Evolutionary conservation across 2,797 vertebrate species (phyloP).

Genomic region (Chiloscyllium punctatum): DNA sequence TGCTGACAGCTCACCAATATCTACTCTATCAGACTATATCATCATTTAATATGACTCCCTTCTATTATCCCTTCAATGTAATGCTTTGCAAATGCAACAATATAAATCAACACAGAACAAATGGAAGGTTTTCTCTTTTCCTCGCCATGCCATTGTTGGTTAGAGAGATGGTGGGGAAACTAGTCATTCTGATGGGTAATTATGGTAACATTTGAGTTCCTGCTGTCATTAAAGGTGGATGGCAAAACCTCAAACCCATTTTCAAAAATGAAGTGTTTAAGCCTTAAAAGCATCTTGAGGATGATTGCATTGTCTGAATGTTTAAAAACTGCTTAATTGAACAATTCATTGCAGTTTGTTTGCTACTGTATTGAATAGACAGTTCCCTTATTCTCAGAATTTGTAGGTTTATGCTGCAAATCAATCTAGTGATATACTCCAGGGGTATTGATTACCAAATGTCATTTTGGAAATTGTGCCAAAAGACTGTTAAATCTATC

Average conservation of each 20-base stretch:
- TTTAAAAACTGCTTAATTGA: neutral
- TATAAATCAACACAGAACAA: neutral
- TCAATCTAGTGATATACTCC: neutral
- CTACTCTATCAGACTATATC: neutral
- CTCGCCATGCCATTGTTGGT: neutral
- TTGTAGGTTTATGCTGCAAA: neutral
- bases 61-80: neutral
- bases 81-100: neutral
- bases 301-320: neutral
- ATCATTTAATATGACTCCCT: neutral
- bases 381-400: neutral
- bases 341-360: neutral
- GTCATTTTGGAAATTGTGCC: neutral
- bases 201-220: neutral
- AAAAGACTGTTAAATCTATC: neutral
- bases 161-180: neutral
- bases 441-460: neutral
- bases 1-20: neutral
- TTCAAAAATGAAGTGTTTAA: neutral
- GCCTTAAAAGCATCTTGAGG: neutral
- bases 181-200: too few relatives aligned
- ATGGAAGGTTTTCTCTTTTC: neutral
- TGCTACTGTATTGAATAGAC: neutral
- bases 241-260: neutral
- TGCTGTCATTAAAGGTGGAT: neutral